Percentiles rank a stretch among this genome's conserved stretches.
These are phyloP conservation scores for Bombylius major DNA, from an alignment of 2,888 invertebrate species.

Conservation along the genomic window DNA sequence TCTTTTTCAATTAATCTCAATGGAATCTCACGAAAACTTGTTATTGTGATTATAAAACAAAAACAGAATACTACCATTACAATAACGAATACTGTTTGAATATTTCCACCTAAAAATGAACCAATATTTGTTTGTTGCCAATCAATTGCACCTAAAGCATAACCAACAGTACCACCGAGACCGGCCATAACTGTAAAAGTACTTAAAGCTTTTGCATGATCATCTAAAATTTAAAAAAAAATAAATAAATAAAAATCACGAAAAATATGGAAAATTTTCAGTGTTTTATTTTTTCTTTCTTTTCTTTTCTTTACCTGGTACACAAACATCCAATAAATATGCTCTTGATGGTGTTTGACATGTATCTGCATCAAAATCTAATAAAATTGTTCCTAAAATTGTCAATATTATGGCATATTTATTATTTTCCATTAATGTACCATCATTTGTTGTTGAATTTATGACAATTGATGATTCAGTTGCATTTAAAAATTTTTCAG, in stretches of 20 bases:
- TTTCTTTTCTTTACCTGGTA: conserved; percentile 32
- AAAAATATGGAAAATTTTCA: background rate
- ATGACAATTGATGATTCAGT: background rate
- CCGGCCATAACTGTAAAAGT: conserved; percentile 53
- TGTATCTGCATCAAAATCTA: conserved; percentile 53
- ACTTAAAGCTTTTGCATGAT: conserved; percentile 47
- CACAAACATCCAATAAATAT: conserved; percentile 47
- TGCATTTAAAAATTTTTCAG: background rate
- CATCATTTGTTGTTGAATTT: too few species aligned
- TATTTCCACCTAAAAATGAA: conserved; percentile 42
- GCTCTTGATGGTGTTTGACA: conserved; percentile 52
- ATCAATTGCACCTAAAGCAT: conserved; percentile 44
- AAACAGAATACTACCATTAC: conserved; percentile 44
- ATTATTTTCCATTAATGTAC: conserved; percentile 14
- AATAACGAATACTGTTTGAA: conserved; percentile 44
- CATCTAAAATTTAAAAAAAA: conserved; percentile 29
- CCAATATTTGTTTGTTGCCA: conserved; percentile 43
- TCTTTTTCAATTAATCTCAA: conserved; percentile 33
- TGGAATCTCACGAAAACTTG: conserved; percentile 48
- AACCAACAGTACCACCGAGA: conserved; percentile 48
- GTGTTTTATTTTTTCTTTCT: background rate
- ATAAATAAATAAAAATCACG: background rate
- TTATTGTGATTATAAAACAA: conserved; percentile 43
- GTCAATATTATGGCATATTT: conserved; percentile 41
- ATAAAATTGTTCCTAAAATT: conserved; percentile 45